Evolutionary conservation across 2,113 vertebrate genomes (phyloP).

Genomic region (Rana temporaria): DNA sequence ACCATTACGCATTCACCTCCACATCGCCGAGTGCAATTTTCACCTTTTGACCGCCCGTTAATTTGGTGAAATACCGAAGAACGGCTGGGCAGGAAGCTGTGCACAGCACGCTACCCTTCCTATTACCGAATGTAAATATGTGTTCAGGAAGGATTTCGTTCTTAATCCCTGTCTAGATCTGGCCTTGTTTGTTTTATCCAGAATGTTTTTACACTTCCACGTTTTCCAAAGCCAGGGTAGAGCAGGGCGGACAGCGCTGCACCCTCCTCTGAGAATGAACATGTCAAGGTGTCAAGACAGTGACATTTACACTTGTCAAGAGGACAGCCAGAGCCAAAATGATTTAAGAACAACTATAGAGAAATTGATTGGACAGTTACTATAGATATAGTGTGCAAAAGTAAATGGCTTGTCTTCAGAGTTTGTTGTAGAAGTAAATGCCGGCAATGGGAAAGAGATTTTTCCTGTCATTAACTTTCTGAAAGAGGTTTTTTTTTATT

Average conservation of each 20-base stretch:
- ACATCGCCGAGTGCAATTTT: slow-evolving; percentile 2
- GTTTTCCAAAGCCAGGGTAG: slow-evolving; percentile 20
- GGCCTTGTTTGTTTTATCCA: slow-evolving; percentile 48
- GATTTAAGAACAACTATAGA: slow-evolving; percentile 6
- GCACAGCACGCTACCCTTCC: slow-evolving; percentile 31
- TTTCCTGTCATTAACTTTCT: background rate
- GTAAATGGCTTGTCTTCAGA: slow-evolving; percentile 8
- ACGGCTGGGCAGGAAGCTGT: background rate
- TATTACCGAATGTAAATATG: slow-evolving; percentile 54
- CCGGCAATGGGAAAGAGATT: slow-evolving; percentile 14
- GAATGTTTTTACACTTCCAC: slow-evolving; percentile 55
- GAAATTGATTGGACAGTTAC: slow-evolving; percentile 40
- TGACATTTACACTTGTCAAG: slow-evolving; percentile 57
- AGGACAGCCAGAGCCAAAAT: slow-evolving; percentile 2
- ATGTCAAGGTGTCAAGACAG: background rate
- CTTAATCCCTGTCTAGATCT: slow-evolving; percentile 51
- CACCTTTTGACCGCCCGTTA: slow-evolving; percentile 40
- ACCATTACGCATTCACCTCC: background rate
- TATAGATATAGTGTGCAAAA: background rate
- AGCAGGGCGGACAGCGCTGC: slow-evolving; percentile 36
- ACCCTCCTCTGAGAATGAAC: slow-evolving; percentile 29
- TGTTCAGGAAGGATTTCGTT: slow-evolving; percentile 47
- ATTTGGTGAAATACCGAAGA: slow-evolving; percentile 36
- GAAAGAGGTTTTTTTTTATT: background rate
- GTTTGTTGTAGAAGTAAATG: background rate